Evolutionary conservation across 1,140 invertebrate species (phyloP).

Genomic region (Anadara kagoshimensis): DNA sequence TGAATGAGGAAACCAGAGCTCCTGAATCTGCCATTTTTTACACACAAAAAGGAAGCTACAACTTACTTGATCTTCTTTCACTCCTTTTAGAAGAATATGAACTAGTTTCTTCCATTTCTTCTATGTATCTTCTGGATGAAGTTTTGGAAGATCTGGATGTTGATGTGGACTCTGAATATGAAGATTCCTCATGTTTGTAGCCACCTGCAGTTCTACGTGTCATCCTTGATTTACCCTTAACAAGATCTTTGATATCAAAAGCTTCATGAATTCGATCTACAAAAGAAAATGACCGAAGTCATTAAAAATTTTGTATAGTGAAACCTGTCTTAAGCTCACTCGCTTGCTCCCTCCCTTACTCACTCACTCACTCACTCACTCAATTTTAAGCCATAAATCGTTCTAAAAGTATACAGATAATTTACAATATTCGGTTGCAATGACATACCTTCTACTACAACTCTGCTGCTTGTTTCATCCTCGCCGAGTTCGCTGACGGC

Average conservation of each 20-base stretch:
- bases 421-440: not conserved
- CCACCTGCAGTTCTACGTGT: conserved; percentile 50
- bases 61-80: not conserved
- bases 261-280: conserved; percentile 49
- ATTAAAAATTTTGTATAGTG: not conserved
- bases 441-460: conserved; percentile 93
- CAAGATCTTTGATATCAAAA: conserved; percentile 19
- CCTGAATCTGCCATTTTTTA: too few species aligned
- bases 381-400: not conserved
- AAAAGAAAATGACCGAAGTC: not conserved
- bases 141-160: conserved; percentile 13
- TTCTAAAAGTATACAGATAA: not conserved
- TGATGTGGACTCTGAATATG: conserved; percentile 7
- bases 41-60: too few species aligned
- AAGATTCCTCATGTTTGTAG: conserved; percentile 44
- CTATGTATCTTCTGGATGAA: conserved; percentile 25
- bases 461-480: conserved; percentile 95
- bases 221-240: conserved; percentile 36
- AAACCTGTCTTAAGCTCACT: not conserved
- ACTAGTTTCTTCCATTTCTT: conserved; percentile 1
- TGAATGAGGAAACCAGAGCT: too few species aligned
- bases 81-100: conserved; percentile 10
- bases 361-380: not conserved
- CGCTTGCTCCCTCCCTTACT: too few species aligned
- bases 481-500: conserved; percentile 94